Base-by-base conservation (phyloP, 2,797 vertebrate species). In the Streptopelia turtur region DNA sequence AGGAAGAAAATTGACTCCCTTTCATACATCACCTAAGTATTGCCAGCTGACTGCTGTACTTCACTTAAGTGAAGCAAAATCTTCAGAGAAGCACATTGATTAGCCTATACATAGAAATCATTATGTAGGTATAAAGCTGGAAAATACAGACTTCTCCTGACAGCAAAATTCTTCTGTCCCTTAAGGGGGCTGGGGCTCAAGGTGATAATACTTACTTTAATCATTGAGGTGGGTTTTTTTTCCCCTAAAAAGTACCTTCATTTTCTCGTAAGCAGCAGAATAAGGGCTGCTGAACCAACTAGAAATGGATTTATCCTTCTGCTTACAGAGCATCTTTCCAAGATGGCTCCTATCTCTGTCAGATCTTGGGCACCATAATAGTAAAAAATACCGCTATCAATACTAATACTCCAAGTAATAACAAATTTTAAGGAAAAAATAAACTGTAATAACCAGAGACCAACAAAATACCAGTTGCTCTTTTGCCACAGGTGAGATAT, bases 11-110 rank as follows among this genome's bases (percentile, higher is more conserved):
- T 27, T 72, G 9, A 81, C 57, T 69, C 30, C 49, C 27, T 89
- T 95, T 95, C 88, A 79, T 11, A 63, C 37, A 31, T 8, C 17
- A 33, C 43, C 84, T 43, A 72, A 82, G 72, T 78, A 87, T 72
- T 74, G 65, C 68, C 80, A 90, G 77, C 66, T 94, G 83, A 94
- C 56, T 87, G 63, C 81, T 66, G 23, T 72, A 52, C 70, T 91
- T 72, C 57, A 88, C 31, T 69, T 76, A 43, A 35, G 17, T 27
- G 59, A 93, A 89, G 55, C 24, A 82, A 76, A 89, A 66, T 70
- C 80, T 87, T 69, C 60, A 24, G 16, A 90, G 39, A 79, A 87
- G 83, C 55, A 37, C 53, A 89, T 22, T 89, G 59, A 84, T 31
- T 53, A 37, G 7, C 17, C 74, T 72, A 20, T 49, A 39, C 47